Evolutionary conservation across 2,888 invertebrate genomes (phyloP), one percentile per base, ranked within the genome.

Genomic region (Mesochorus sp.): DNA sequence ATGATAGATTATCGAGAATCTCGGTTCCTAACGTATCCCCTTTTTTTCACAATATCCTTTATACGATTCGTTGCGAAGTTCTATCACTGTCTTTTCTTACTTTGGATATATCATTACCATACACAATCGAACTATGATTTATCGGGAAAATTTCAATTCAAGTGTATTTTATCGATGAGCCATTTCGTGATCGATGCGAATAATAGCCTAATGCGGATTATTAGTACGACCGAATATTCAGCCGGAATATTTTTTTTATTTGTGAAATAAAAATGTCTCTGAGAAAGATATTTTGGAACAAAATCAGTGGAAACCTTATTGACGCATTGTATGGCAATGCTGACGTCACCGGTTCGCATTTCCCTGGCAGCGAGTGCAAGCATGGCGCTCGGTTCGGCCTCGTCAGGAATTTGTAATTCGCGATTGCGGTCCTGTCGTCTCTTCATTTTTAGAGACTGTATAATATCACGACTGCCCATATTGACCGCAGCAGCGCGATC

Each of bases 401-500:
- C 96, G 64, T 94, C 96, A 0, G 96, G 95, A 76, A 96, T 93
- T 83, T 95, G 94, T 55, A 96, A 89, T 0, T 94, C 94, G 83
- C 93, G 94, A 84, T 94, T 95, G 24, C 95, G 93, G 87, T 97
- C 97, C 79, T 95, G 94, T 82, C 95, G 94, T 84, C 95, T 93
- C 87, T 97, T 97, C 83, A 96, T 92, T 87, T 94, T 96, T 80
- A 97, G 91, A 34, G 96, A 96, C 82, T 96, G 95, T 87, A 97
- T 97, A 79, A 97, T 97, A 88, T 97, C 97, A 79, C 94, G 95
- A n/a, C 94, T 95, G 0, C 96, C 96, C 93, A 96, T 90, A 86
- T 96, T 96, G 12, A 97, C 97, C 0, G 97, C 97, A 0, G 97
- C 97, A 0, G 97, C 97, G 3, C 97, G 92, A 88, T 97, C 97